Base-by-base conservation (phyloP, 2,888 invertebrate species). In the Scaptomyza tumidula region DNA sequence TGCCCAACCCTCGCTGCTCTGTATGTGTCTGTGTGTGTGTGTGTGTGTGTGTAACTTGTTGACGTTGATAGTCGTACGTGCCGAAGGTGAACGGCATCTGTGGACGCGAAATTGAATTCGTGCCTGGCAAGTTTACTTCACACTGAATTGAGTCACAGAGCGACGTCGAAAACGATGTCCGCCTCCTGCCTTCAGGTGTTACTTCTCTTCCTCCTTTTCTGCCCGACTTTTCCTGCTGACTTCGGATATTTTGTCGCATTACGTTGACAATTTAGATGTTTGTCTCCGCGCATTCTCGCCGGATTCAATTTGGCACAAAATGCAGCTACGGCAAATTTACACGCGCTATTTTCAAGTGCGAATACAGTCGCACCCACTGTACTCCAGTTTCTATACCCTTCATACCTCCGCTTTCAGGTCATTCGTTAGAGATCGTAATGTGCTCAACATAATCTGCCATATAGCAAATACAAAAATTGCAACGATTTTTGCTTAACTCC, bases 71-170 rank as follows among this genome's bases (percentile, higher is more conserved):
- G 89, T 72, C 62, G 89, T 87, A 86, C 85, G 85, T 86, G 85
- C 88, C 85, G 89, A 86, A 89, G 85, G 85, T 86, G 85, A 86
- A 88, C 85, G 85, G 85, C 85, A 85, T 85, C 88, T 85, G 88
- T 88, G 89, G 85, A 89, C 89, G 85, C 88, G 88, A 87, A 86
- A 86, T 86, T 86, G 85, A 86, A 86, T 89, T 86, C 85, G 85
- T 86, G 85, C 89, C 89, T 80, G 67, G 80, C 67, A 77, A 76
- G 56, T 76, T 78, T 77, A 63, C 73, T 50, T 35, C 78, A 73
- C 61, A 6, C 79, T 66, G 80, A 71, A 82, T 82, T 87, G 81
- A 82, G 85, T 84, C 82, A 71, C 84, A 67, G 50, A 53, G 48
- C 60, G 64, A 45, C 64, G 41, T 53, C 33, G 48, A 66, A 45